Base-by-base conservation (phyloP, 2,113 vertebrate species). In the Lophura nycthemera region DNA sequence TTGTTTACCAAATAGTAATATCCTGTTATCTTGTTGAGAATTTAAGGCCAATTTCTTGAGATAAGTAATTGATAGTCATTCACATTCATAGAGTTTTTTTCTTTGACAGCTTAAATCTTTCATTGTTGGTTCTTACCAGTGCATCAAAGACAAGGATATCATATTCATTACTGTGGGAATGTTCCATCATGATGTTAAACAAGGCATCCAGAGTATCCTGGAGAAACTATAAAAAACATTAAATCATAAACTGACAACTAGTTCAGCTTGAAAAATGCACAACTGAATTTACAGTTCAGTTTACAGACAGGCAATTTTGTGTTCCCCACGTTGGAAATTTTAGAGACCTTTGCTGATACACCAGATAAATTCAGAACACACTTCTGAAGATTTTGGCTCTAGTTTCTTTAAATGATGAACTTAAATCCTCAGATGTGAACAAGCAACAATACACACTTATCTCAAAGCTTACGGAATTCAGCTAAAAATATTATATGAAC, bases 141-240 rank as follows among this genome's bases (percentile, higher is more conserved):
- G 99, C 99, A 92, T 99, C 99, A 66, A 99, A 99, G 88, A 99
- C 99, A 10, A 99, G 98, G 95, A 99, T 99, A 96, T 99, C 99
- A 38, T 99, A 99, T 77, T 99, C 98, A 27, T 99, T 95, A 18
- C 98, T 99, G 74, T 99, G 98, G 74, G 99, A 99, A 95, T 99
- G 98, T 32, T 99, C 99, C 99, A 99, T 99, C 99, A 99, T 99
- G 96, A 99, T 99, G 96, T 99, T 99, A 97, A 99, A 99, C 83
- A 99, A 97, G 45, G 99, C 99, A 25, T 99, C 99, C 94, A 99
- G 96, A 0, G 98, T 99, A 81, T 99, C 99, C 93, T 99, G 99
- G 54, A 99, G 98, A 96, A 99, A 99, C 99, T 99, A 54, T 9
- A 82, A 83, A 32, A 43, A 79, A 89, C 8, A 63, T 3, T 14